phyloP scores from a whole-genome alignment of 2,797 vertebrate genomes.

The Poecile montanus region DNA sequence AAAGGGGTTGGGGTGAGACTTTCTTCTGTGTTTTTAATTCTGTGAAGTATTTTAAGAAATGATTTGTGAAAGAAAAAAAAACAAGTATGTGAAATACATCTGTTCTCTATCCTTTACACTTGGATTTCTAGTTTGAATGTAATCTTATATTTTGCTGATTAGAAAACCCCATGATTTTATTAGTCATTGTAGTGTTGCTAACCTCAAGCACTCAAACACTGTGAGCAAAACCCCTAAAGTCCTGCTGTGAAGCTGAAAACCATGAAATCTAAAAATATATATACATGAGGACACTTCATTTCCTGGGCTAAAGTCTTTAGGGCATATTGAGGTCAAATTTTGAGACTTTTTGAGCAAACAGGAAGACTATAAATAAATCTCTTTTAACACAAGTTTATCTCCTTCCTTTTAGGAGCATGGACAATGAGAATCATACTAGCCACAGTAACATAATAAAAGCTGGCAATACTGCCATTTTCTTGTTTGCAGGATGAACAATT shows the following conservation, averaged over 20 bases:
- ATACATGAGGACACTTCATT: slow-evolving; percentile 38
- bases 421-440: neutral
- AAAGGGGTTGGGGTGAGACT: neutral
- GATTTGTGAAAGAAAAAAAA: neutral
- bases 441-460: neutral
- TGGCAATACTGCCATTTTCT: neutral
- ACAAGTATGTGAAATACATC: neutral
- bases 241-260: neutral
- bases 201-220: slow-evolving; percentile 8
- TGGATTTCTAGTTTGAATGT: neutral
- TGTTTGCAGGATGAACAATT: neutral
- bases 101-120: slow-evolving; percentile 20
- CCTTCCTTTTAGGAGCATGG: slow-evolving; percentile 18
- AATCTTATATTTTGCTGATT: slow-evolving; percentile 31
- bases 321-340: slow-evolving; percentile 45
- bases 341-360: slow-evolving; percentile 48
- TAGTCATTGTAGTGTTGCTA: slow-evolving; percentile 33
- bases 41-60: neutral
- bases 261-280: slow-evolving; percentile 48
- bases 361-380: slow-evolving; percentile 56
- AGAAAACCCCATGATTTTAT: neutral
- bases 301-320: slow-evolving; percentile 51
- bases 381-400: slow-evolving; percentile 27
- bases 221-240: neutral
- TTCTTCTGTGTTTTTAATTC: neutral